Conservation (phyloP, 92 coral and sea anemone species). For the Parazoanthus darwini region DNA sequence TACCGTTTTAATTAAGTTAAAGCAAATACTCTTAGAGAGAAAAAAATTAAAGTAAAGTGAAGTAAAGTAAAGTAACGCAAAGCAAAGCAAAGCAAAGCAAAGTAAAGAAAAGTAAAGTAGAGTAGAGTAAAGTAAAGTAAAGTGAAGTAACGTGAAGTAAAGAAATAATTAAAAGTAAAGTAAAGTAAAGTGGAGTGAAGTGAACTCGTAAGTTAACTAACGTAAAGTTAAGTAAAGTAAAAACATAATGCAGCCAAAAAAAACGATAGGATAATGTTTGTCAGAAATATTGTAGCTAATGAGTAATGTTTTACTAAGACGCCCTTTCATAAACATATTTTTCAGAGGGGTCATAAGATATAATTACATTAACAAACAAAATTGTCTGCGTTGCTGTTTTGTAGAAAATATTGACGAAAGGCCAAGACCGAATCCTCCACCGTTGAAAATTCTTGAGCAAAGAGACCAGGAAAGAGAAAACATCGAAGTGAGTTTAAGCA, state of each 20-base stretch:
- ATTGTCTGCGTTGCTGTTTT: background rate
- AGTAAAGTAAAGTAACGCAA: no score
- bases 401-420: background rate
- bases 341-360: no score
- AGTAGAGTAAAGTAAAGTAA: background rate
- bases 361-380: no score
- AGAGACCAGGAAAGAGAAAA: background rate
- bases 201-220: background rate
- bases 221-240: background rate
- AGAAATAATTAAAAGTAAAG: no score
- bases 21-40: background rate
- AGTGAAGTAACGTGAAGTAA: no score
- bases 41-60: background rate
- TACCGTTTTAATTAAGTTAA: background rate
- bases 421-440: conserved; percentile 20
- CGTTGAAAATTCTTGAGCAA: background rate
- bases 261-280: background rate
- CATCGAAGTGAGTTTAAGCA: background rate
- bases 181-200: no score
- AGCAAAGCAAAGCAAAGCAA: no score
- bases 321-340: no score
- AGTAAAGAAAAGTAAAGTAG: no score
- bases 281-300: no score
- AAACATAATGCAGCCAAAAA: background rate
- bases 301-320: no score